phyloP scores from a whole-genome alignment of 2,888 invertebrate species.

The Tenthredo scrophulariae region DNA sequence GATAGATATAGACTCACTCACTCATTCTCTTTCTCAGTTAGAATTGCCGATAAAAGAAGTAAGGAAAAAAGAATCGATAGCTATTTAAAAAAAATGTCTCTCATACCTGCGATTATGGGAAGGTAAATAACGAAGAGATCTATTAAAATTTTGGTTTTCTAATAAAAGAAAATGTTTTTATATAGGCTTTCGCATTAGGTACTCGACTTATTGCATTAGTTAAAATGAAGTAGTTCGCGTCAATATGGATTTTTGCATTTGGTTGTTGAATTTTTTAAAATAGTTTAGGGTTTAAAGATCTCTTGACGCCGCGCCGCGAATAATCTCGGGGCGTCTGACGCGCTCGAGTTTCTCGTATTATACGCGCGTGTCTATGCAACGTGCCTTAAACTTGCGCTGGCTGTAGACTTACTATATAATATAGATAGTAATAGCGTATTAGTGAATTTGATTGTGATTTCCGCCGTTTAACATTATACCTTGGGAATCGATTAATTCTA shows the following conservation, averaged over 20 bases:
- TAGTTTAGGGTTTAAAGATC: no score
- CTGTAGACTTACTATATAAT: not conserved
- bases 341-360: not conserved
- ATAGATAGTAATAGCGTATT: not conserved
- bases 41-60: not conserved
- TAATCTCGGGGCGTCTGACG: not conserved
- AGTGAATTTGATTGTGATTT: not conserved
- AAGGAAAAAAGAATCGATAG: not conserved
- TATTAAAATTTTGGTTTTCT: not conserved
- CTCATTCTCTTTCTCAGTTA: no score
- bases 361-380: not conserved
- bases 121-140: not conserved
- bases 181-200: no score
- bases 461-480: not conserved
- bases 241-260: not conserved
- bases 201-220: no score
- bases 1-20: no score
- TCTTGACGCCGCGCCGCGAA: not conserved
- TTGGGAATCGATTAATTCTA: not conserved
- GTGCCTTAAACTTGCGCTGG: not conserved
- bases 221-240: no score
- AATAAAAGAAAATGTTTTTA: no score
- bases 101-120: no score
- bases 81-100: no score
- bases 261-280: no score